Conservation (phyloP, 2,888 invertebrate species). For the Furcula furcula region DNA sequence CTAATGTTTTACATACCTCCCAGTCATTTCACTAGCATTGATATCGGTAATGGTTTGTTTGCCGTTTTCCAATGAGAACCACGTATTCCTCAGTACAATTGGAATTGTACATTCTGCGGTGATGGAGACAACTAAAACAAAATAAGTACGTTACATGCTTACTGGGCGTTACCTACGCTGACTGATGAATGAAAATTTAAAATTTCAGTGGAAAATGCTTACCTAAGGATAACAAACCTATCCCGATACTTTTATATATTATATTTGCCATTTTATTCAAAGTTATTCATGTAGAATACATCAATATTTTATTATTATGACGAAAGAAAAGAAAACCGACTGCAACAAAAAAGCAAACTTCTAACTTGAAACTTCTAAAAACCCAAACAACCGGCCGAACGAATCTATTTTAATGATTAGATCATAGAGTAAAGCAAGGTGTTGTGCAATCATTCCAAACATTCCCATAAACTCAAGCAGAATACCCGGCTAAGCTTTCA, state of each 20-base stretch:
- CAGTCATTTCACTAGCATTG: slow-evolving; percentile 89
- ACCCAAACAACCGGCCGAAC: too few relatives aligned
- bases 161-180: slow-evolving; percentile 63
- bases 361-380: too few relatives aligned
- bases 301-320: too few relatives aligned
- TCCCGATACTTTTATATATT: slow-evolving; percentile 19
- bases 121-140: slow-evolving; percentile 51
- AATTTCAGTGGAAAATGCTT: slow-evolving; percentile 29
- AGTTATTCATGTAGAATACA: slow-evolving; percentile 18
- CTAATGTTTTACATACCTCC: slow-evolving; percentile 63
- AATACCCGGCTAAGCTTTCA: too few relatives aligned
- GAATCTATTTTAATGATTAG: too few relatives aligned
- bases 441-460: too few relatives aligned
- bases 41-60: slow-evolving; percentile 91
- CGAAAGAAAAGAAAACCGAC: too few relatives aligned
- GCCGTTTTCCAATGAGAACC: slow-evolving; percentile 96
- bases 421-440: too few relatives aligned
- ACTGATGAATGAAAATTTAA: slow-evolving; percentile 18
- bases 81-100: slow-evolving; percentile 89
- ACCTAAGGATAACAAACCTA: slow-evolving; percentile 32
- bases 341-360: too few relatives aligned
- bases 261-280: slow-evolving; percentile 34
- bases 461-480: too few relatives aligned
- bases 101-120: slow-evolving; percentile 87
- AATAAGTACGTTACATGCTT: slow-evolving; percentile 30